phyloP scores from a whole-genome alignment of 2,113 vertebrate genomes.

The Poecilia latipinna region DNA sequence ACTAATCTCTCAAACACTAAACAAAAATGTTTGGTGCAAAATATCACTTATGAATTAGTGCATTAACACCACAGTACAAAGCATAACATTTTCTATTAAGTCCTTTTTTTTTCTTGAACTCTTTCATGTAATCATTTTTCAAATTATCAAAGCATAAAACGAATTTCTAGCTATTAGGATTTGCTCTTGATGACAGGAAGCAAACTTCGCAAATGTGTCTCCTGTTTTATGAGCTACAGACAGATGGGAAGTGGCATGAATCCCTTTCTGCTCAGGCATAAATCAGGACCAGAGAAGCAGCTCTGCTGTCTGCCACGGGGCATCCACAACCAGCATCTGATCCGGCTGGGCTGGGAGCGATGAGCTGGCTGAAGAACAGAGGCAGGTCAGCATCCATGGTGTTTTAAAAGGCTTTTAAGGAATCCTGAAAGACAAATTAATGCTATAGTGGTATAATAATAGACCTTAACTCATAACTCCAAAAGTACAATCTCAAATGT shows the following conservation, averaged over 20 bases:
- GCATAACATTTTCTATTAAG: not conserved
- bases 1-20: not conserved
- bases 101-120: not conserved
- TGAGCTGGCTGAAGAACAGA: slow-evolving; percentile 51
- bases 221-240: slow-evolving; percentile 32
- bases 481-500: not conserved
- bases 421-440: not conserved
- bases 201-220: not conserved
- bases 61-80: not conserved
- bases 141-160: not conserved
- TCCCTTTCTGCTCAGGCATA: slow-evolving; percentile 7
- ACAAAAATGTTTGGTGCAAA: not conserved
- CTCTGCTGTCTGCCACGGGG: slow-evolving; percentile 22
- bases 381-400: slow-evolving; percentile 46
- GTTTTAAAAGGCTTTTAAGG: slow-evolving; percentile 26
- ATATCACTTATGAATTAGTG: not conserved
- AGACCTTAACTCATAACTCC: not conserved
- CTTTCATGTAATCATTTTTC: not conserved
- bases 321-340: slow-evolving; percentile 54
- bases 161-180: not conserved
- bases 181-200: not conserved
- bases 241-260: slow-evolving; percentile 24
- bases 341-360: slow-evolving; percentile 48
- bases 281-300: slow-evolving; percentile 21
- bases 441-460: not conserved